phyloP scores from a whole-genome alignment of 2,888 invertebrate species.

The Nowickia ferox region DNA sequence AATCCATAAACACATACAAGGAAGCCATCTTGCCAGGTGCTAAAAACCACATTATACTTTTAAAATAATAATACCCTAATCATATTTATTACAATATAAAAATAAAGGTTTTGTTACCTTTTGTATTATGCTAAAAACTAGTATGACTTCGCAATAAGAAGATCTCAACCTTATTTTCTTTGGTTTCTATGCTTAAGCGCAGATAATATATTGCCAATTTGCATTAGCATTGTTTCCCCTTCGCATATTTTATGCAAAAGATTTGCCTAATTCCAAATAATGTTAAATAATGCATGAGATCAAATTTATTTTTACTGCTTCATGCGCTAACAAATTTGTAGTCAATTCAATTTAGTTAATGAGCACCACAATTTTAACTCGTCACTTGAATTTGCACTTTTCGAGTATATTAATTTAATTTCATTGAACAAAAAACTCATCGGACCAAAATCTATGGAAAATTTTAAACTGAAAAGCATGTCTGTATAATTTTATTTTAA shows the following conservation, averaged over 20 bases:
- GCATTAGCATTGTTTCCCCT: background rate
- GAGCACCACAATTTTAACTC: background rate
- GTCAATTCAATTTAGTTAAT: background rate
- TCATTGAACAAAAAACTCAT: no score
- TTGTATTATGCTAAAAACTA: conserved; percentile 11
- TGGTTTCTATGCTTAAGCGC: background rate
- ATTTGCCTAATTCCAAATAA: background rate
- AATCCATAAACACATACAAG: background rate
- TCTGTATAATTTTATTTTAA: no score
- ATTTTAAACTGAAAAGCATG: no score
- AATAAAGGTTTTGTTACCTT: conserved; percentile 18
- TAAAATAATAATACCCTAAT: conserved; percentile 27
- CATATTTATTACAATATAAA: background rate
- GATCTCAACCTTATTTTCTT: background rate
- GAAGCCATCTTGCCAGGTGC: conserved; percentile 38
- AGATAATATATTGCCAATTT: background rate
- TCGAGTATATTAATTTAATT: no score
- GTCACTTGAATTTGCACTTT: no score
- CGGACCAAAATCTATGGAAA: no score
- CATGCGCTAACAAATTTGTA: background rate
- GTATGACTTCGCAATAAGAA: background rate
- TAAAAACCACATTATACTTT: conserved; percentile 41
- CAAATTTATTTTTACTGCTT: background rate
- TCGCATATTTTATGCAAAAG: conserved; percentile 1
- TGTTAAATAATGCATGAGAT: background rate